These are phyloP conservation scores for Hemichromis elongatus DNA, from an alignment of 2,113 vertebrate species.

Conservation along the genomic window DNA sequence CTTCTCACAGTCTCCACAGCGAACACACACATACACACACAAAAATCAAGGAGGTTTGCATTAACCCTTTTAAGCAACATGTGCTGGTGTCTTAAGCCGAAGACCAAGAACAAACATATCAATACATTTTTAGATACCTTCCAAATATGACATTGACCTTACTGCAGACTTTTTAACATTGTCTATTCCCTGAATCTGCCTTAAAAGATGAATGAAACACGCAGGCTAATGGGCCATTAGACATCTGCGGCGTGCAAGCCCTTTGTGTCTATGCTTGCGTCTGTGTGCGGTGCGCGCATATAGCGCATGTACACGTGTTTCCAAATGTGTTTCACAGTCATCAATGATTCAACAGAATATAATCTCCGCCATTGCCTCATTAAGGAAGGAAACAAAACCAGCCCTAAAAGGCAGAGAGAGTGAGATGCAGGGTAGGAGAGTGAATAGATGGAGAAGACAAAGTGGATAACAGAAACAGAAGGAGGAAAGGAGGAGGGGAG, in stretches of 20 bases:
- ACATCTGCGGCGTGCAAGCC: background rate
- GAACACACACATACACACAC: background rate
- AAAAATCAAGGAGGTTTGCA: background rate
- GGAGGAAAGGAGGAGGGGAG: constrained; percentile 21
- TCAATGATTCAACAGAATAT: constrained; percentile 37
- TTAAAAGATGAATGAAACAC: background rate
- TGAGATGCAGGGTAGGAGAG: constrained; percentile 6
- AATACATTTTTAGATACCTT: background rate
- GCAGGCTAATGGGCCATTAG: background rate
- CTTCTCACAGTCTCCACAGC: background rate
- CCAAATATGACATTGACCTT: background rate
- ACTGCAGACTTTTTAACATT: background rate
- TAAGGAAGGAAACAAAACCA: constrained; percentile 30
- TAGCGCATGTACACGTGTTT: background rate
- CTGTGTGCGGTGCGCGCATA: background rate
- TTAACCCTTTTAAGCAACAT: background rate
- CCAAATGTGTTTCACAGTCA: constrained; percentile 10
- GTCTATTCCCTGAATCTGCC: background rate
- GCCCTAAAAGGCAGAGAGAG: constrained; percentile 23
- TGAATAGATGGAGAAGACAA: constrained; percentile 34
- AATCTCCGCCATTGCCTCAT: constrained; percentile 11
- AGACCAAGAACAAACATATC: background rate
- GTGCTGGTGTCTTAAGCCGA: background rate
- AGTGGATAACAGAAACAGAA: constrained; percentile 37
- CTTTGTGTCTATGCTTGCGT: background rate